Evolutionary conservation across 2,888 invertebrate species (phyloP).

Genomic region (Oligia strigilis): DNA sequence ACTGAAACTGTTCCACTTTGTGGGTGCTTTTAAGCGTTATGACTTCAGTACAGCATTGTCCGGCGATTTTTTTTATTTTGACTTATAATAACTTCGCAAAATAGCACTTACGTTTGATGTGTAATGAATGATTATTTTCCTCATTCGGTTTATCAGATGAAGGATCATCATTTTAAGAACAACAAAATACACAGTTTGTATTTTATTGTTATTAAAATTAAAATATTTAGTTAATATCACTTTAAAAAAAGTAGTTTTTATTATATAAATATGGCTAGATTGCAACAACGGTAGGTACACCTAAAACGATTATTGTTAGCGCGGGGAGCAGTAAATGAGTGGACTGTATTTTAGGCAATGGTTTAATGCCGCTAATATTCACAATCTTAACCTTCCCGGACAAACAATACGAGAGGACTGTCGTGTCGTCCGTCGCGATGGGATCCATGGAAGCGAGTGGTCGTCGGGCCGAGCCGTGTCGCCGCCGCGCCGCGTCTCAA

Average conservation of each 20-base stretch:
- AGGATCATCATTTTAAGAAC: neutral
- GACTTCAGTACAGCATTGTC: neutral
- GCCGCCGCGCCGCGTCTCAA: too few species aligned
- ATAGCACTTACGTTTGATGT: neutral
- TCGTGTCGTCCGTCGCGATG: too few species aligned
- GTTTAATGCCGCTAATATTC: too few species aligned
- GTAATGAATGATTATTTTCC: slow-evolving; percentile 23
- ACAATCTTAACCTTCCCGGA: too few species aligned
- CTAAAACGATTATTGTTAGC: neutral
- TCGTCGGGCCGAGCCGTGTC: too few species aligned
- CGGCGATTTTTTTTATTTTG: too few species aligned
- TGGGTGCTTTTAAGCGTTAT: neutral
- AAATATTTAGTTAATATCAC: neutral
- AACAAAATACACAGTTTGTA: neutral
- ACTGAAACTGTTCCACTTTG: neutral
- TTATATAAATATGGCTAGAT: slow-evolving; percentile 7
- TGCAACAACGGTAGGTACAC: slow-evolving; percentile 6
- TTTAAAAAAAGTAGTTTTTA: neutral
- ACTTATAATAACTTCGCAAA: neutral
- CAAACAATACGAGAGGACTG: too few species aligned
- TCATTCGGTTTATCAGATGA: slow-evolving; percentile 5
- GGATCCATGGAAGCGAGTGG: too few species aligned
- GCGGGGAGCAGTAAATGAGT: too few species aligned
- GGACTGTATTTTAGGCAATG: too few species aligned
- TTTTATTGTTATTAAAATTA: too few species aligned